Base-by-base conservation (phyloP, 2,797 vertebrate species). In the Natrix natrix region DNA sequence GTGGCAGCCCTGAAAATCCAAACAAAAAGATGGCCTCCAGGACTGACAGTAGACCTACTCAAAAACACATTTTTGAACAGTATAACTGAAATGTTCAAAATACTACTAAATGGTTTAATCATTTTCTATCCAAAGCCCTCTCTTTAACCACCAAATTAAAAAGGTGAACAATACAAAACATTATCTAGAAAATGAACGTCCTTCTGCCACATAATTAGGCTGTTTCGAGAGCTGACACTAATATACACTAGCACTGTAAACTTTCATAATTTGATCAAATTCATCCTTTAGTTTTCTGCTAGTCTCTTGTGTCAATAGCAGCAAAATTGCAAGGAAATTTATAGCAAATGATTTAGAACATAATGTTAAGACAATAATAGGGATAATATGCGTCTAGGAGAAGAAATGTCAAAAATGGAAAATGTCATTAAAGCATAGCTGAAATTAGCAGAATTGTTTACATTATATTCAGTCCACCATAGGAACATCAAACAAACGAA, bases 281-380 rank as follows among this genome's bases (percentile, higher is more conserved):
- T 88, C 88, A 63, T 86, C 63, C 56, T 92, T 0, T 0, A 91
- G 43, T 61, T 43, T 56, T 92, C 7, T 86, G 26, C 83, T 59
- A 57, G 78, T 91, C 93, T 91, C 61, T 56, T 74, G 66, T 92
- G 86, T 63, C 90, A 93, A 78, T 28, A 92, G 88, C 8, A 54
- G 32, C 32, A 88, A 63, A 93, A 32, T 20, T 87, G 32, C 54
- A 90, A 87, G 48, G 11, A 6, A 87, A 66, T 74, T 66, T 32
- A 88, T 22, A 91, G 90, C 13, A 32, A 37, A 14, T 28, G 22
- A 48, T 55, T 93, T 74, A 54, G 54, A 87, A 59, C 11, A 32
- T n/a, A 63, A 22, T 69, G 43, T 63, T 63, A n/a, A 56, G 48
- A 26, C n/a, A 32, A 28, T 10, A 8, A n/a, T 16, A 26, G 74